Base-by-base conservation (phyloP, 2,113 vertebrate species). In the Chloebia gouldiae region DNA sequence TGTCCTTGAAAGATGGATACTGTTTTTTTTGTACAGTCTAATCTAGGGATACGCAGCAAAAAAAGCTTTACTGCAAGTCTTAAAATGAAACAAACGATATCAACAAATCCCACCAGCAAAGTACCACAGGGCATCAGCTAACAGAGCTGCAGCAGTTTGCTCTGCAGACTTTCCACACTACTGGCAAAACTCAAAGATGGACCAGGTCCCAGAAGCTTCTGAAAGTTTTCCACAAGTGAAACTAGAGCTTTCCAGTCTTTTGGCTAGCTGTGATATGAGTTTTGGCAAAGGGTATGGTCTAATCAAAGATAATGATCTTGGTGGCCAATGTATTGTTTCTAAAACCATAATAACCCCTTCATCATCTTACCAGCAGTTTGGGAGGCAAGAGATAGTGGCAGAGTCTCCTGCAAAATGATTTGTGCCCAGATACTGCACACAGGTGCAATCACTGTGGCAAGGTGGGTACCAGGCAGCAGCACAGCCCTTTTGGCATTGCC, bases 391-490 rank as follows among this genome's bases (percentile, higher is more conserved):
- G 42, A 19, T 3, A 70, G 23, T 31, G 57, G 33, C 42, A 37
- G 24, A 35, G 9, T 12, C 6, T 40, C 60, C 49, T 94, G 85
- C 66, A 71, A 51, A 83, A 60, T 12, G 25, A 16, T 50, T 59
- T 50, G 40, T 44, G 61, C 60, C 35, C 39, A 45, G 37, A 11
- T 49, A 22, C 42, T 44, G 35, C 33, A 39, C 15, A 11, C 0
- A 0, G 35, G 13, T 79, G 49, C 44, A 49, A 19, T 40, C 3
- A 0, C 59, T 3, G 0, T 13, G 49, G 57, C 57, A 69, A 33
- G 31, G 45, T 10, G 21, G 49, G 49, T 76, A 56, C n/a, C 47
- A 49, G 1, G 4, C 28, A 53, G 49, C 49, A 88, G 53, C 45
- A 31, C 40, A 53, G 50, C 31, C 33, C 39, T 51, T 82, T 42